phyloP scores from a whole-genome alignment of 2,888 invertebrate genomes.

The Tetanocera ferruginea region DNA sequence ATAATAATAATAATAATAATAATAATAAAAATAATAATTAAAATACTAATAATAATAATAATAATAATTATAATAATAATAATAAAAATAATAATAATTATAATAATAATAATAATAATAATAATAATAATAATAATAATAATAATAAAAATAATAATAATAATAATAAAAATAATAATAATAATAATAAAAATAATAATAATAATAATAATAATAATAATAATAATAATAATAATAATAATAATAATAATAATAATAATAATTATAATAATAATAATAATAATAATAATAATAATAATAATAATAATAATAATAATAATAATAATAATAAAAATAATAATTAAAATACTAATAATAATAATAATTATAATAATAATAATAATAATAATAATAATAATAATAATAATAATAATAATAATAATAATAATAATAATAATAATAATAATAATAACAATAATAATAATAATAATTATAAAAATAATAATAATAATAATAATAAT shows the following conservation, averaged over 20 bases:
- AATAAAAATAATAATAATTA: background rate
- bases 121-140: conserved; percentile 3
- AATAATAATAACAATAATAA: background rate
- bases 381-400: conserved; percentile 3
- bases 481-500: conserved; percentile 3
- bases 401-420: conserved; percentile 3
- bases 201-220: conserved; percentile 3
- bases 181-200: background rate
- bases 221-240: conserved; percentile 3
- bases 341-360: background rate
- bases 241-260: background rate
- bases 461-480: background rate
- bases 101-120: conserved; percentile 3
- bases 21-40: background rate
- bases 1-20: conserved; percentile 3
- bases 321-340: background rate
- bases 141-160: background rate
- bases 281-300: conserved; percentile 3
- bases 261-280: background rate
- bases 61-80: background rate
- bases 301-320: conserved; percentile 3
- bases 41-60: background rate
- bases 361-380: background rate
- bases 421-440: conserved; percentile 3
- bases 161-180: background rate